Evolutionary conservation across 2,888 invertebrate species (phyloP).

Genomic region (Ptilodon capucinus): DNA sequence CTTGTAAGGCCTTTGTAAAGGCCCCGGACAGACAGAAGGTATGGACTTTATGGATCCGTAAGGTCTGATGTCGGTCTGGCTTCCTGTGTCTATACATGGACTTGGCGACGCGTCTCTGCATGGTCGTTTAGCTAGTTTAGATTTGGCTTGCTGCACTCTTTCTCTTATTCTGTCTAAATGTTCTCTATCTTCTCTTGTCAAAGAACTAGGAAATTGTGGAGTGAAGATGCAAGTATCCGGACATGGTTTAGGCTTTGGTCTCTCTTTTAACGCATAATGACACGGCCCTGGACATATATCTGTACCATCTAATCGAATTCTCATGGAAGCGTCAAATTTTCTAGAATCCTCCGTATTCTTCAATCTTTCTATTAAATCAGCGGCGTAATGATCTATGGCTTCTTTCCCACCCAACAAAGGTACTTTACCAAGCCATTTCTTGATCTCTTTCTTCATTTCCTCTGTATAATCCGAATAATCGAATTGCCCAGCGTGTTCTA

Average conservation of each 20-base stretch:
- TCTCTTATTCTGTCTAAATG: slow-evolving; percentile 44
- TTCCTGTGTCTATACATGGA: slow-evolving; percentile 30
- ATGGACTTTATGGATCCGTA: background rate
- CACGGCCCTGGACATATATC: background rate
- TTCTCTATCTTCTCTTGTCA: slow-evolving; percentile 43
- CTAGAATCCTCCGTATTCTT: slow-evolving; percentile 36
- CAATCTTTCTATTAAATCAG: slow-evolving; percentile 37
- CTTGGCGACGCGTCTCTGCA: slow-evolving; percentile 29
- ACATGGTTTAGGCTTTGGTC: background rate
- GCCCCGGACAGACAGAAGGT: slow-evolving; percentile 2
- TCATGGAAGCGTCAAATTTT: slow-evolving; percentile 25
- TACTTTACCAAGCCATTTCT: slow-evolving; percentile 44
- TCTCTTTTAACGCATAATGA: background rate
- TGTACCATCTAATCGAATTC: slow-evolving; percentile 8
- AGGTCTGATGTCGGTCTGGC: slow-evolving; percentile 38
- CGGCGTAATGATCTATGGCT: slow-evolving; percentile 16
- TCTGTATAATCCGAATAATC: slow-evolving; percentile 19
- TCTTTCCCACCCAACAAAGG: slow-evolving; percentile 31
- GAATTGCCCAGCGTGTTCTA: slow-evolving; percentile 41
- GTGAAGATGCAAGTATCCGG: background rate
- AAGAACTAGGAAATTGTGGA: slow-evolving; percentile 31
- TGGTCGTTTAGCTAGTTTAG: slow-evolving; percentile 2
- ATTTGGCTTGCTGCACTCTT: slow-evolving; percentile 13
- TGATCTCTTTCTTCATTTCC: slow-evolving; percentile 40
- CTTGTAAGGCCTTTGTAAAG: slow-evolving; percentile 5